Evolutionary conservation across 2,888 invertebrate species (phyloP).

Genomic region (Acholoe squamosa): DNA sequence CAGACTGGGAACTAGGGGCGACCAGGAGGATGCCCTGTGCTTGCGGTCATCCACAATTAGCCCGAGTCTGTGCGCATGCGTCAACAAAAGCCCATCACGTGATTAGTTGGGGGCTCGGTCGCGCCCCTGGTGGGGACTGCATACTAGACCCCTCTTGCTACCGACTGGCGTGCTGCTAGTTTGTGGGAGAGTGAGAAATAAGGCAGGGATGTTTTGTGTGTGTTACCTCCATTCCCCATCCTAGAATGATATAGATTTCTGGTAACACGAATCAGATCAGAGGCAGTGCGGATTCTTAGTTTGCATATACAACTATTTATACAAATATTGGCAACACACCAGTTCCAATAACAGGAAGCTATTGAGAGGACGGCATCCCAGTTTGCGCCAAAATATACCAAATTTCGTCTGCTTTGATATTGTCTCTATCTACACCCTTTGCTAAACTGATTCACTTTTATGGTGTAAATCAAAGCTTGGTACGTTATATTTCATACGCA

Average conservation of each 20-base stretch:
- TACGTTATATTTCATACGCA: constrained; percentile 25
- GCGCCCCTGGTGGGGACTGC: neutral
- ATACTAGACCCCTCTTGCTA: neutral
- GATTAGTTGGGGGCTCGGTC: neutral
- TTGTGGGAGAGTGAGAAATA: too few relatives aligned
- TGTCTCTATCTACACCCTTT: too few relatives aligned
- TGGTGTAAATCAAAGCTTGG: constrained; percentile 8
- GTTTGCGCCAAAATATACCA: too few relatives aligned
- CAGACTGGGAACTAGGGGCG: neutral
- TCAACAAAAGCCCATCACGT: constrained; percentile 51
- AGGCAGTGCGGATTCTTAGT: too few relatives aligned
- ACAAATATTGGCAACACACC: neutral
- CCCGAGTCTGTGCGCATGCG: constrained; percentile 29
- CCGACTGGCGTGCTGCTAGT: too few relatives aligned
- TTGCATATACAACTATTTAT: too few relatives aligned
- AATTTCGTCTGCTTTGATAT: too few relatives aligned
- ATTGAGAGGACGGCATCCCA: neutral
- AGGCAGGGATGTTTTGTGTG: too few relatives aligned
- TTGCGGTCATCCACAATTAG: constrained; percentile 56
- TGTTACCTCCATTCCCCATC: too few relatives aligned
- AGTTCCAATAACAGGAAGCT: neutral
- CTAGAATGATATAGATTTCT: too few relatives aligned
- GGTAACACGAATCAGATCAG: too few relatives aligned
- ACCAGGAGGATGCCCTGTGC: neutral
- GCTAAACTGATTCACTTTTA: neutral